Percentiles rank a stretch among this genome's conserved stretches.
Conservation (phyloP, 2,888 invertebrate genomes). For the Lithodes maja region DNA sequence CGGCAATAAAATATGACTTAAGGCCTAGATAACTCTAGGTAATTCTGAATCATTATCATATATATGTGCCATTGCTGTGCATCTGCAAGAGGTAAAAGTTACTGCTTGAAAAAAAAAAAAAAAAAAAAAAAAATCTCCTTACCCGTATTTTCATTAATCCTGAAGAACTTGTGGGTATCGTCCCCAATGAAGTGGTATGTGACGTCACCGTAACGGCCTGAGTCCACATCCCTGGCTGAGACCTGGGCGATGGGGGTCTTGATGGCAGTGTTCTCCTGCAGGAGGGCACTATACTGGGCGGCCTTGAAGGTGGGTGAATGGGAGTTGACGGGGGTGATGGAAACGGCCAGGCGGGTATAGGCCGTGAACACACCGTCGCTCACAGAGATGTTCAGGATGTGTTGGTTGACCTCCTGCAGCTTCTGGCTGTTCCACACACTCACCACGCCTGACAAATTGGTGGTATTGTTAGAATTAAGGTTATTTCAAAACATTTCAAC, state of each 20-base stretch:
- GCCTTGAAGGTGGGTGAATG: constrained; percentile 62
- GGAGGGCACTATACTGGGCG: constrained; percentile 75
- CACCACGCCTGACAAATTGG: too few species aligned
- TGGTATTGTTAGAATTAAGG: too few species aligned
- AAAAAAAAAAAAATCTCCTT: neutral
- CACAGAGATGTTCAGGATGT: constrained; percentile 72
- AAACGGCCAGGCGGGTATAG: constrained; percentile 98
- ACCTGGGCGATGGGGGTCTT: constrained; percentile 76
- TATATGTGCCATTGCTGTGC: too few species aligned
- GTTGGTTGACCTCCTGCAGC: constrained; percentile 81
- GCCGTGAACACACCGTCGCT: constrained; percentile 76
- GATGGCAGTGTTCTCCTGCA: constrained; percentile 87
- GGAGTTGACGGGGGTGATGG: constrained; percentile 76
- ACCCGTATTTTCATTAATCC: neutral
- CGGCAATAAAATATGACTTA: too few species aligned
- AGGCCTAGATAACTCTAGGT: too few species aligned
- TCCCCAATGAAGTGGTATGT: constrained; percentile 50
- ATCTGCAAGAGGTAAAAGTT: too few species aligned
- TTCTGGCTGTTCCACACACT: constrained; percentile 80
- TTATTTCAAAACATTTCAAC: too few species aligned
- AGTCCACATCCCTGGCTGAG: too few species aligned
- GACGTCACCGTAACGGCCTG: too few species aligned
- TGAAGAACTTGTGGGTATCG: constrained; percentile 62
- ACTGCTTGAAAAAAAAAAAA: too few species aligned
- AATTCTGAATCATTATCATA: too few species aligned